Conservation (phyloP, 2,113 vertebrate species). For the Odocoileus virginianus region DNA sequence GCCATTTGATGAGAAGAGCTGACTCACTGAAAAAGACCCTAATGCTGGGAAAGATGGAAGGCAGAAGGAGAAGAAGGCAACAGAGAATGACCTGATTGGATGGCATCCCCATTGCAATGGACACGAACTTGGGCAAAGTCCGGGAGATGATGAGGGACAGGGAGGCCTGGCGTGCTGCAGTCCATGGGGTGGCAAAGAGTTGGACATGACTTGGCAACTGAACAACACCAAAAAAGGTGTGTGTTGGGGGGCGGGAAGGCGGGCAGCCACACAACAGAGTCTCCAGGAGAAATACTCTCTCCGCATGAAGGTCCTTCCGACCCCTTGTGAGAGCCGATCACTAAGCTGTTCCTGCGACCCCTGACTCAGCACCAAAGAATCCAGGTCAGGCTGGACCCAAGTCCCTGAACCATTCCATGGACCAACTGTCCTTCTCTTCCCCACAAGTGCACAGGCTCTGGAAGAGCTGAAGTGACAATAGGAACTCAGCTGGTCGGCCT, state of each 20-base stretch:
- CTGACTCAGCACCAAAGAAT: not conserved
- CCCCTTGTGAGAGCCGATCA: too few species aligned
- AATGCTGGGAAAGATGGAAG: not conserved
- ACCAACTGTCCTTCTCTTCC: rapidly evolving
- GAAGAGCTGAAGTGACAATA: rapidly evolving
- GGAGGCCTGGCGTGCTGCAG: not conserved
- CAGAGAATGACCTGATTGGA: not conserved
- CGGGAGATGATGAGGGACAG: not conserved
- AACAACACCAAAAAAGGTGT: not conserved
- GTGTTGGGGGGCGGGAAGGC: not conserved
- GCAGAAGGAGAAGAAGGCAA: not conserved
- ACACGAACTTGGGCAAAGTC: not conserved
- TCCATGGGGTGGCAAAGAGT: not conserved
- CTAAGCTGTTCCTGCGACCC: not conserved
- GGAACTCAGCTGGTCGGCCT: rapidly evolving
- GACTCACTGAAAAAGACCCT: not conserved
- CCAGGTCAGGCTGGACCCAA: not conserved
- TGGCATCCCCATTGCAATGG: not conserved
- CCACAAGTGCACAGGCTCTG: rapidly evolving
- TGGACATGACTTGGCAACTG: not conserved
- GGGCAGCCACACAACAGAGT: not conserved
- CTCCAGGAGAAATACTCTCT: not conserved
- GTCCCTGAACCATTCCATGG: rapidly evolving
- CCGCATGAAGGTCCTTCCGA: rapidly evolving
- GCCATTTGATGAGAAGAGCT: not conserved